Evolutionary conservation across 2,888 invertebrate genomes (phyloP), one percentile per base, ranked within the genome.

Genomic region (Erebia ligea): DNA sequence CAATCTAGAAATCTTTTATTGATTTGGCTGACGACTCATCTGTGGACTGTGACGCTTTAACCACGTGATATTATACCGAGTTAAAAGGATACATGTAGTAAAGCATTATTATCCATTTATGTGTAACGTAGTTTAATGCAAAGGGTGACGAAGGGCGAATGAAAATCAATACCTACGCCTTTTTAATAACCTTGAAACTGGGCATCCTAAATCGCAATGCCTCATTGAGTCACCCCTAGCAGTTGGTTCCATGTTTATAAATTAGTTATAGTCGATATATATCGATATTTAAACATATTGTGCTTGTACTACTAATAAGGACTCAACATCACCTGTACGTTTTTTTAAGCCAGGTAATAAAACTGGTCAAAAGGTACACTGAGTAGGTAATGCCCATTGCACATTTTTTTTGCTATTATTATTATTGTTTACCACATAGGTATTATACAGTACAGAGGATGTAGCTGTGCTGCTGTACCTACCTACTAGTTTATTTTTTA

Each of bases 1-100:
- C 89, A 88, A 89, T 89, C 90, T 90, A 89, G 89, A 86, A 83
- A 25, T 25, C 86, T 86, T 85, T 84, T 91, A 90, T 91, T 90
- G 91, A 91, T 91, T 76, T 87, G 86, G 84, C 84, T 85, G 87
- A 87, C 86, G 86, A 82, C 83, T 83, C 73, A 73, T 70, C 82
- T 81, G 54, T 72, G 74, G 72, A 67, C 82, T 81, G 54, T 72
- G 74, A 74, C 69, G 73, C 67, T 62, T 61, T 87, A 86, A 86
- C 87, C 89, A 88, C 86, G 71, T 72, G 72, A 71, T 67, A 56
- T 54, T 69, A 63, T 68, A 64, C 52, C 13, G 69, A 58, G 64
- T 58, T 48, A 34, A 25, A 67, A 63, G 68, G 69, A 61, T 70
- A 56, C 59, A 52, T 71, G 25, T 58, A 65, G 25, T 64, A 65